A percentile compares a stretch with the other conserved stretches of the same genome.
phyloP scores from a whole-genome alignment of 2,113 vertebrate genomes.

The Vireo altiloquus region DNA sequence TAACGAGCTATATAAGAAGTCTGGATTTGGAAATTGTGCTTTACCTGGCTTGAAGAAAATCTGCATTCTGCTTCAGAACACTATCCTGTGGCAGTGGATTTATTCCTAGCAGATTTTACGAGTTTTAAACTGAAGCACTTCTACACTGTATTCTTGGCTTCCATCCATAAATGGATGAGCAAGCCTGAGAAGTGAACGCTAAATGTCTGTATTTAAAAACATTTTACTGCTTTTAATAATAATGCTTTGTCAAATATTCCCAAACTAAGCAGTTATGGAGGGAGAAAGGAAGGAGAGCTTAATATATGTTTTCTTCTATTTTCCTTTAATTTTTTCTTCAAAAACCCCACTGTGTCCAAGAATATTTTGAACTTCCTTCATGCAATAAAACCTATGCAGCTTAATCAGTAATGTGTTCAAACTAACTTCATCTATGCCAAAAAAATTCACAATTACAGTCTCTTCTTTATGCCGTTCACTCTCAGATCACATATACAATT shows the following conservation, averaged over 20 bases:
- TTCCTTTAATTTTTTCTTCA: not conserved
- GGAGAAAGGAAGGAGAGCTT: not conserved
- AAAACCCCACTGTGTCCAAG: not conserved
- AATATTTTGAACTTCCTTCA: not conserved
- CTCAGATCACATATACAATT: not conserved
- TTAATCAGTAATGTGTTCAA: not conserved
- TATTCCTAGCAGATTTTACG: not conserved
- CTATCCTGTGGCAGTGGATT: not conserved
- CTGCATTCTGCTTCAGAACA: not conserved
- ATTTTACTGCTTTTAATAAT: not conserved
- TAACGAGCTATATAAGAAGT: not conserved
- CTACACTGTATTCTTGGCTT: not conserved
- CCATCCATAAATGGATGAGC: not conserved
- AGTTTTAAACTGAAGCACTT: not conserved
- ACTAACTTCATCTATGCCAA: not conserved
- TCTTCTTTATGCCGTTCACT: not conserved
- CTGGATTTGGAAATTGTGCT: not conserved
- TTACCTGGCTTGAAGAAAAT: not conserved
- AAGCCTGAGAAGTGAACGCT: not conserved
- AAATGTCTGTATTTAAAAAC: not conserved
- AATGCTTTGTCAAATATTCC: not conserved
- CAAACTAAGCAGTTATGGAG: not conserved
- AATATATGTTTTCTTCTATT: not conserved
- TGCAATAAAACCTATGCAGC: not conserved
- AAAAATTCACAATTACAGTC: not conserved